Evolutionary conservation across 2,113 vertebrate genomes (phyloP).

Genomic region (Lutjanus erythropterus): DNA sequence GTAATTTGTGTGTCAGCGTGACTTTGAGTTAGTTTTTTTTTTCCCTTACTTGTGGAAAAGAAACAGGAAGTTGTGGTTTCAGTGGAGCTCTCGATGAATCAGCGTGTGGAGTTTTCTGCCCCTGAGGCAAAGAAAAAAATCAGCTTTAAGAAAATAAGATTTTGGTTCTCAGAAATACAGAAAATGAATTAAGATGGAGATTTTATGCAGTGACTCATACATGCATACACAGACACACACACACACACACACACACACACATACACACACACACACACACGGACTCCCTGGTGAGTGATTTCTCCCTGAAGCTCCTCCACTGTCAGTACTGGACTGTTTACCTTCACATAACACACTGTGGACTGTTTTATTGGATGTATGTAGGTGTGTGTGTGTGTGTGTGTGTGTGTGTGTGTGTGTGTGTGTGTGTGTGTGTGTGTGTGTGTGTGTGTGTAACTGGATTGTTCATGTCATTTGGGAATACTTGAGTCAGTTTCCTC

Average conservation of each 20-base stretch:
- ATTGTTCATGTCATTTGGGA: neutral
- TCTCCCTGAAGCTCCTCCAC: constrained; percentile 34
- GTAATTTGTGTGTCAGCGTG: too few relatives aligned
- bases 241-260: neutral
- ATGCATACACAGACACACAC: neutral
- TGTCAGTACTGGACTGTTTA: constrained; percentile 36
- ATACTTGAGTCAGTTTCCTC: neutral
- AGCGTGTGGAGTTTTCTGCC: neutral
- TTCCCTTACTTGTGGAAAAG: neutral
- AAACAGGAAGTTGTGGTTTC: neutral
- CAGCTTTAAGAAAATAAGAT: constrained; percentile 12
- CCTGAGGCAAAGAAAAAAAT: constrained; percentile 9
- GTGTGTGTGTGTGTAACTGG: constrained; percentile 4
- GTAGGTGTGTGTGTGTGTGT: neutral
- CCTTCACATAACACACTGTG: constrained; percentile 14
- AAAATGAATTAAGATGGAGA: constrained; percentile 49
- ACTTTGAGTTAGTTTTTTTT: neutral
- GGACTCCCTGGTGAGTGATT: constrained; percentile 4
- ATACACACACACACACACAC: neutral
- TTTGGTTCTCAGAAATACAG: constrained; percentile 18
- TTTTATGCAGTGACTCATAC: constrained; percentile 50
- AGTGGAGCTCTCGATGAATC: neutral
- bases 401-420: constrained; percentile 15
- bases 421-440: constrained; percentile 10
- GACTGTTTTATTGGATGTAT: constrained; percentile 11